These are phyloP conservation scores for Anser cygnoides DNA, from an alignment of 2,113 vertebrate genomes.

Conservation along the genomic window DNA sequence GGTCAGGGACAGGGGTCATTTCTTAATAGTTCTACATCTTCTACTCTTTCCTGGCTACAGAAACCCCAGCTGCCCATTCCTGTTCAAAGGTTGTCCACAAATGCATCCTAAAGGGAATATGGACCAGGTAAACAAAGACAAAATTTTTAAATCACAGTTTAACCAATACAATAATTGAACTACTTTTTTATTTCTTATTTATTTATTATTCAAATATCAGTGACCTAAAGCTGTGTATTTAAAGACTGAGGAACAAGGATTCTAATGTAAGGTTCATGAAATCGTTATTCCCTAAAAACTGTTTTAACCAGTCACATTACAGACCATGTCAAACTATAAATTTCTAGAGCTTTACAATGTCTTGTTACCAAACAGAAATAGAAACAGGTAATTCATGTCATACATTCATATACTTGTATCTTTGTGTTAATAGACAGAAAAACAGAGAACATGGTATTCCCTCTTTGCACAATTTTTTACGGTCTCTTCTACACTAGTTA, in stretches of 20 bases:
- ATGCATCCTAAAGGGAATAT: not conserved
- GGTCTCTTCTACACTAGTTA: not conserved
- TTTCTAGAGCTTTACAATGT: not conserved
- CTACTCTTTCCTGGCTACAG: not conserved
- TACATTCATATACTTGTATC: not conserved
- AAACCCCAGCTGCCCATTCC: not conserved
- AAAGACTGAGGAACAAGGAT: not conserved
- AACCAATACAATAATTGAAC: not conserved
- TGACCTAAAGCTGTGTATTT: not conserved
- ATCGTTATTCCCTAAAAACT: not conserved
- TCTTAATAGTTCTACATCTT: not conserved
- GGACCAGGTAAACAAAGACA: not conserved
- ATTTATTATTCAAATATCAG: not conserved
- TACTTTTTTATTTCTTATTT: not conserved
- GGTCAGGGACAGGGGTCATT: not conserved
- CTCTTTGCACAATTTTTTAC: not conserved
- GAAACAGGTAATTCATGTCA: not conserved
- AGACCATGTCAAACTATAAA: not conserved
- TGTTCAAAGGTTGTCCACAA: not conserved
- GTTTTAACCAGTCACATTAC: not conserved
- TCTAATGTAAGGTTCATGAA: not conserved
- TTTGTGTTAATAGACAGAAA: not conserved
- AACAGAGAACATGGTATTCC: not conserved
- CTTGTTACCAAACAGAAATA: not conserved
- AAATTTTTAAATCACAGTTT: accelerated